Evolutionary conservation across 2,113 vertebrate species (phyloP), one percentile per base, ranked within the genome.

Genomic region (Baryphthengus martii): DNA sequence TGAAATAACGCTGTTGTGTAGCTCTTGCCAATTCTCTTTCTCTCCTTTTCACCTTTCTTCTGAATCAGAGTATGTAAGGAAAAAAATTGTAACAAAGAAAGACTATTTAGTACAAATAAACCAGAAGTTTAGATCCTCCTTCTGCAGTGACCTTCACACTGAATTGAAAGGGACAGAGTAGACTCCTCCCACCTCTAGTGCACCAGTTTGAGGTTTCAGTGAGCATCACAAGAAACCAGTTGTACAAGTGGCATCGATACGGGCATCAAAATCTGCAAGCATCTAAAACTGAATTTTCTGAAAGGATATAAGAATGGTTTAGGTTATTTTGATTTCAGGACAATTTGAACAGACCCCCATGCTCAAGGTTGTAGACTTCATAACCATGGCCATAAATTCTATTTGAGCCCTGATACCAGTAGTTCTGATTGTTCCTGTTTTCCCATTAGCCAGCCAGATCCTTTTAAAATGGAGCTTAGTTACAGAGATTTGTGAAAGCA

Each of bases 171-270:
- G 24, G 29, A 11, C 19, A 52, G 65, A 80, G 35, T 15, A 61
- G 47, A 26, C 28, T 66, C 47, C 47, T 94, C 23, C 72, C 9
- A 39, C 5, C 9, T 25, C 8, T 17, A 11, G 17, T 33, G 15
- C 24, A 4, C 26, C 42, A 7, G 6, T 53, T 44, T 39, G 33
- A 29, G 17, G n/a, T 45, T 93, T 92, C 11, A 68, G 28, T 17
- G 39, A 47, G 50, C 42, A 21, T 45, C 33, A 5, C 26, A 73
- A 56, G 63, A 74, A 3, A 1, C 62, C 18, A 19, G 12, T 35
- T 76, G 9, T 83, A 4, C 42, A 71, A 77, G 70, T 19, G 55
- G 6, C 47, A 40, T 45, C 0, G 0, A 12, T 35, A 35, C 0
- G 3, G n/a, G 9, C 33, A 37, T 40, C 7, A 50, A 70, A 81